phyloP scores from a whole-genome alignment of 37 sponge, comb jelly and placozoan genomes.

The Hexactinellida sp. region DNA sequence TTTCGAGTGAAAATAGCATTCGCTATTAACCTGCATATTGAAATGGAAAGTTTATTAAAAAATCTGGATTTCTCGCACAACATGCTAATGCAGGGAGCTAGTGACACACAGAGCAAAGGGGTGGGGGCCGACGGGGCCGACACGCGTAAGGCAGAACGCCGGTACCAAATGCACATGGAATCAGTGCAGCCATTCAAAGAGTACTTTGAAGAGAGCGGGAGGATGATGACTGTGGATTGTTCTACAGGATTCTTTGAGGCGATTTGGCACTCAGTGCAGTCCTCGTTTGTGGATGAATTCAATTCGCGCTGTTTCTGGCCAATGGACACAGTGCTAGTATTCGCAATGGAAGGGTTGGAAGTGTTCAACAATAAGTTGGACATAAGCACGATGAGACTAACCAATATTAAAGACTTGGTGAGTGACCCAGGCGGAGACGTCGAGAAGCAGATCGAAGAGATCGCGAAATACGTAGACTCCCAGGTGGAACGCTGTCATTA shows the following conservation, averaged over 20 bases:
- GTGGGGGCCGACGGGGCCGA: neutral
- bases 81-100: neutral
- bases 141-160: slow-evolving; percentile 25
- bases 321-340: slow-evolving; percentile 47
- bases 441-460: slow-evolving; percentile 26
- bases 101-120: neutral
- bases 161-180: slow-evolving; percentile 39
- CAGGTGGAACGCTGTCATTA: slow-evolving; percentile 34
- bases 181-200: slow-evolving; percentile 33
- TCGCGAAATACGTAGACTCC: slow-evolving; percentile 35
- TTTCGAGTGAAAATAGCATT: neutral
- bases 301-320: slow-evolving; percentile 36
- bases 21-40: neutral
- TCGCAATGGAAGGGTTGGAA: slow-evolving; percentile 46
- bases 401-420: slow-evolving; percentile 28
- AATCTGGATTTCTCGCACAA: neutral
- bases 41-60: slow-evolving; percentile 10
- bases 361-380: slow-evolving; percentile 38
- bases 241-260: slow-evolving; percentile 44
- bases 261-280: slow-evolving; percentile 40
- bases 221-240: slow-evolving; percentile 54
- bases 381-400: slow-evolving; percentile 27
- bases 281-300: slow-evolving; percentile 23
- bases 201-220: slow-evolving; percentile 30
- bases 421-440: slow-evolving; percentile 26